Conservation (phyloP, 2,888 invertebrate species). For the Hypomecis punctinalis region DNA sequence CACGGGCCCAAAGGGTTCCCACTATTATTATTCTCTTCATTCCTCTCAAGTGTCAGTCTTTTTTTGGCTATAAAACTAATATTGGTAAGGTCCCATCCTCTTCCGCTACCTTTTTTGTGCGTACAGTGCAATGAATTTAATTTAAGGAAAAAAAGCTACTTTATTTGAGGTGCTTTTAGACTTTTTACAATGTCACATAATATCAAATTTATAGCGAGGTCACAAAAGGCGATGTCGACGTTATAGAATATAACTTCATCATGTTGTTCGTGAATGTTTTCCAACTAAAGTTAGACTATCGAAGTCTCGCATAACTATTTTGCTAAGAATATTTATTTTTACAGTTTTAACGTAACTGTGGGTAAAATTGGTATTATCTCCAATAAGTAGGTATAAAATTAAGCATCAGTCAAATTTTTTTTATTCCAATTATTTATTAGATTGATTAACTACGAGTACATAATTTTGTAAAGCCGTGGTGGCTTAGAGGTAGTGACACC, state of each 20-base stretch:
- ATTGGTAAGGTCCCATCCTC: constrained; percentile 83
- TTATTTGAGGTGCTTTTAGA: constrained; percentile 74
- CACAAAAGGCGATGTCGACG: constrained; percentile 28
- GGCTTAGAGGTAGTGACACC: too few relatives aligned
- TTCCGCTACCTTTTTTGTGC: constrained; percentile 79
- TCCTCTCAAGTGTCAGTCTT: constrained; percentile 77
- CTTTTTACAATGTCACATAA: constrained; percentile 52
- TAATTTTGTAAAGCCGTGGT: too few relatives aligned
- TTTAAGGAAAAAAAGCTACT: constrained; percentile 70
- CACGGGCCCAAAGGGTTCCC: constrained; percentile 71
- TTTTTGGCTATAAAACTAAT: constrained; percentile 84
- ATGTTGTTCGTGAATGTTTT: background rate
- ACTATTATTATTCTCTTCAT: constrained; percentile 80
- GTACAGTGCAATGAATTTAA: constrained; percentile 67
- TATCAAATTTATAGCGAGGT: constrained; percentile 55
- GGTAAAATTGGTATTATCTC: too few relatives aligned
- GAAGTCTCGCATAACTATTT: too few relatives aligned
- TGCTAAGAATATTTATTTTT: too few relatives aligned
- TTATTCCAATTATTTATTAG: too few relatives aligned
- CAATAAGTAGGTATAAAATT: too few relatives aligned
- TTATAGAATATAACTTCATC: background rate
- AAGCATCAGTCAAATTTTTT: too few relatives aligned
- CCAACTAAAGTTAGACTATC: too few relatives aligned
- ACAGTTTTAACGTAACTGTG: too few relatives aligned
- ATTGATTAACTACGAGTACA: too few relatives aligned